Evolutionary conservation across 2,888 invertebrate species (phyloP).

Genomic region (Agrochola macilenta): DNA sequence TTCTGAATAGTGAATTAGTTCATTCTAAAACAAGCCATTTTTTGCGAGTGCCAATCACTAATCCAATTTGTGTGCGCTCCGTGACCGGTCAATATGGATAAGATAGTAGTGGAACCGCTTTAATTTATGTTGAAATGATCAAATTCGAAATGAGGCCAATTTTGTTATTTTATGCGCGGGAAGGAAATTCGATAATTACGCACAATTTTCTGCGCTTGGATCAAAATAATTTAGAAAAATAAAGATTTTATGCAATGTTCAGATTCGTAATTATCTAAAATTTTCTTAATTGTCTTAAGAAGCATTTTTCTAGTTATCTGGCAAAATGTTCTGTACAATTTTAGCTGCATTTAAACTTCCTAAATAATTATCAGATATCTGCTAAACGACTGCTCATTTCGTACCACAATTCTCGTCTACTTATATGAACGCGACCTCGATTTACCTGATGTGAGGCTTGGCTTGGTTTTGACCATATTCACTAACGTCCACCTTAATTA

Average conservation of each 20-base stretch:
- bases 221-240: not conserved
- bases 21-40: constrained; percentile 67
- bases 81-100: constrained; percentile 69
- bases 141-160: constrained; percentile 32
- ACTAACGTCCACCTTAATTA: constrained; percentile 61
- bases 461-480: constrained; percentile 56
- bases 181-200: not conserved
- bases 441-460: constrained; percentile 59
- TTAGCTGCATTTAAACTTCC: constrained; percentile 2
- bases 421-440: constrained; percentile 63
- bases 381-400: constrained; percentile 46
- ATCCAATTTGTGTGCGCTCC: constrained; percentile 75
- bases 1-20: constrained; percentile 55
- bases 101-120: constrained; percentile 59
- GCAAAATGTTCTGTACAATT: not conserved
- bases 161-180: constrained; percentile 19
- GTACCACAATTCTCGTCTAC: constrained; percentile 21
- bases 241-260: no score
- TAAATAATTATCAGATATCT: constrained; percentile 35
- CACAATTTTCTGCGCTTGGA: constrained; percentile 1
- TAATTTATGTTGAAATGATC: constrained; percentile 44
- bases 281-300: no score
- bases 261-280: no score
- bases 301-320: not conserved
- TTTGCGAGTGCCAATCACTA: constrained; percentile 64